Base-by-base conservation (phyloP, 2,888 invertebrate genomes). In the Strigamia maritima region DNA sequence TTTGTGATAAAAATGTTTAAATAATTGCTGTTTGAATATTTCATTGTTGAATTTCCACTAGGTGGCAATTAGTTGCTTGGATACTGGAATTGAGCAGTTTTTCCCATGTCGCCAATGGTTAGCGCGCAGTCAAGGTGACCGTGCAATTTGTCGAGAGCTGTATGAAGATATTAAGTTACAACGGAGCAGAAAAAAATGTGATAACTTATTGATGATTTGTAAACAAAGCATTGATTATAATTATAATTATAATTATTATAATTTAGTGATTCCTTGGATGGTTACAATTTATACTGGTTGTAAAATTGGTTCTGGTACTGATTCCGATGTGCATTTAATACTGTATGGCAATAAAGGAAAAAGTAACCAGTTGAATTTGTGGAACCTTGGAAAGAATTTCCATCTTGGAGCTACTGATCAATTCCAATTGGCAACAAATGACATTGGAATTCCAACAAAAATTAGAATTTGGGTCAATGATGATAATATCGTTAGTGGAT, bases 181-280 rank as follows among this genome's bases (percentile, higher is more conserved):
- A 12, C 19, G 26, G 8, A 26, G 26, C 19, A 74, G 74, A 12
- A 26, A 74, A 22, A 74, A 74, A 74, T 6, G 74, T 74, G 26
- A 74, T 7, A 44, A 44, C 12, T 44, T 44, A 54, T 4, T 24
- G 16, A 74, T 3, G 4, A 74, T 12, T 76, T 35, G 14, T 76
- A 16, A 19, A 16, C 28, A 19, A n/a, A n/a, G n/a, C n/a, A n/a
- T n/a, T n/a, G n/a, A n/a, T n/a, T n/a, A n/a, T n/a, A n/a, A n/a
- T n/a, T n/a, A n/a, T n/a, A n/a, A n/a, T n/a, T n/a, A n/a, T n/a
- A n/a, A n/a, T n/a, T n/a, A n/a, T n/a, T n/a, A n/a, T n/a, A n/a
- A n/a, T 76, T 24, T n/a, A 77, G 77, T 40, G 1, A 44, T 77
- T 77, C 44, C 77, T 22, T 77, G 77, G 77, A 6, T 77, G 44